A percentile compares a stretch with the other conserved stretches of the same genome.
These are phyloP conservation scores for Lamprologus lemairii DNA, from an alignment of 2,113 vertebrate genomes.

Conservation along the genomic window DNA sequence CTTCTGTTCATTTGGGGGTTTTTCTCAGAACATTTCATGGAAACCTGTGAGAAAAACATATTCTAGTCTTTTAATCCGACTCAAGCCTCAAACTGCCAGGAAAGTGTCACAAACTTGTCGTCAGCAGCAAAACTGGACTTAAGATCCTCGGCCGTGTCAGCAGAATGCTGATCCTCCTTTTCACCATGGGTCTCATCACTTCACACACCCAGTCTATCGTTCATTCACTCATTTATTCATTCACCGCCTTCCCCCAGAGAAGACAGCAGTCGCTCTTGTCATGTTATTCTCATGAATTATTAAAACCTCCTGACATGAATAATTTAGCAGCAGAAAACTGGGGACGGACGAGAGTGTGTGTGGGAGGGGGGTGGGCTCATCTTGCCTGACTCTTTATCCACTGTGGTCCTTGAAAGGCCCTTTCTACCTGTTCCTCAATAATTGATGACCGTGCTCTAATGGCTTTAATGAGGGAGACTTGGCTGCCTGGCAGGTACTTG, in stretches of 20 bases:
- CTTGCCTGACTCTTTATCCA: not conserved
- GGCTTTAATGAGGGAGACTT: not conserved
- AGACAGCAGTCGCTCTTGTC: conserved; percentile 43
- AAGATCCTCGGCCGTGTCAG: not conserved
- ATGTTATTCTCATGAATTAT: conserved; percentile 70
- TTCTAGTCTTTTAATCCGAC: not conserved
- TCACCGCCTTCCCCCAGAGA: not conserved
- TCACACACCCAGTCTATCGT: not conserved
- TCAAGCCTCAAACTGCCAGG: not conserved
- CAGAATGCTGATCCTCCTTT: not conserved
- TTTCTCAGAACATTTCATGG: not conserved
- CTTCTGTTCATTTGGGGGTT: not conserved
- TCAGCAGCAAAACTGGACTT: not conserved
- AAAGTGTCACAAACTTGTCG: not conserved
- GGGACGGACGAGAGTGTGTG: not conserved
- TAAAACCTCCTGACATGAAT: conserved; percentile 57
- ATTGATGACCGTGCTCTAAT: conserved; percentile 20
- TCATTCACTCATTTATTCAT: conserved; percentile 40
- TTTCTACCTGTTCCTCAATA: conserved; percentile 14
- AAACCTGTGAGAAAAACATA: not conserved
- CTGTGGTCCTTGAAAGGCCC: not conserved
- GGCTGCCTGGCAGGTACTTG: not conserved
- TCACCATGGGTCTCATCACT: not conserved
- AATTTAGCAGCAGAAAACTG: conserved; percentile 50
- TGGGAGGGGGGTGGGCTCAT: not conserved